A percentile compares a stretch with the other conserved stretches of the same genome.
Conservation (phyloP, 2,113 vertebrate genomes). For the Muntiacus reevesi region DNA sequence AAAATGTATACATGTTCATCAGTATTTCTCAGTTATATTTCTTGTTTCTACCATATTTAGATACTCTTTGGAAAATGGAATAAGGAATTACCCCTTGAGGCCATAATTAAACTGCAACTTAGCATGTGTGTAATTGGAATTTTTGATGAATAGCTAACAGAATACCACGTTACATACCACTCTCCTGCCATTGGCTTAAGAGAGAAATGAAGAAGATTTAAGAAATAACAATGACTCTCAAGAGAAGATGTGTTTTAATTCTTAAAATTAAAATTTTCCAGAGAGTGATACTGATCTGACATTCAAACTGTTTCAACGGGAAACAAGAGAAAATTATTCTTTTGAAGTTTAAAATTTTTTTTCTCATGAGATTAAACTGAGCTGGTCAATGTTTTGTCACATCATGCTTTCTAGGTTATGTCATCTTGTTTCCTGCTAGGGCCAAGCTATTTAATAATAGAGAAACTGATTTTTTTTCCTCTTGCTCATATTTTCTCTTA, state of each 20-base stretch:
- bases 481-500: background rate
- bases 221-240: background rate
- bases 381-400: background rate
- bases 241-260: slow-evolving; percentile 5
- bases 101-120: background rate
- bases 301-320: slow-evolving; percentile 17
- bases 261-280: slow-evolving; percentile 19
- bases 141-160: background rate
- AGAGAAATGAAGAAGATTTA: background rate
- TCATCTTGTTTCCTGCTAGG: background rate
- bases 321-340: slow-evolving; percentile 24
- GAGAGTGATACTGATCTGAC: background rate
- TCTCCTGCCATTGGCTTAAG: background rate
- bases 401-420: background rate
- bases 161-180: background rate
- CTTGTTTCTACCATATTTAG: background rate
- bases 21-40: background rate
- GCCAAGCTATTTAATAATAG: background rate
- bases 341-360: slow-evolving; percentile 17
- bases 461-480: background rate
- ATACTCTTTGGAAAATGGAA: background rate
- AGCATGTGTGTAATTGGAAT: background rate
- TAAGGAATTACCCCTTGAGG: background rate
- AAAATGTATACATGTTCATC: background rate
- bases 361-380: slow-evolving; percentile 32